These are phyloP conservation scores for Papilio gigon DNA, from an alignment of 2,888 invertebrate genomes.

Conservation along the genomic window DNA sequence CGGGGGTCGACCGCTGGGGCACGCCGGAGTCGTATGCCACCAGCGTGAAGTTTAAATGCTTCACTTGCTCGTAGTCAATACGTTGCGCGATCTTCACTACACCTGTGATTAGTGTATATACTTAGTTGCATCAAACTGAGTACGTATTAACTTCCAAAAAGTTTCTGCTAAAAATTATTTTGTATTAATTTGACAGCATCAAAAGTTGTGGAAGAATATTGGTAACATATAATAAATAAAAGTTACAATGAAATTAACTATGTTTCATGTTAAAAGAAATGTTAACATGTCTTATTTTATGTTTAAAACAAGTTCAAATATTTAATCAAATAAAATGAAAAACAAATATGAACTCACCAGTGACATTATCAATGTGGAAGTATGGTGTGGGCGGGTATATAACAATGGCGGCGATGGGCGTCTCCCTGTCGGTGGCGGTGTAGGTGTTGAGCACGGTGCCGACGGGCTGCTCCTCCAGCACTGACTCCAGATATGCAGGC, in stretches of 20 bases:
- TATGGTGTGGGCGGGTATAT: constrained; percentile 88
- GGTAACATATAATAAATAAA: no score
- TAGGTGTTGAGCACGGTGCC: constrained; percentile 90
- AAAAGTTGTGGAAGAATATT: no score
- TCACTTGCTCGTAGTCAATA: constrained; percentile 92
- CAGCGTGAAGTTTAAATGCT: constrained; percentile 89
- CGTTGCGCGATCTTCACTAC: constrained; percentile 88
- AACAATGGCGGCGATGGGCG: constrained; percentile 89
- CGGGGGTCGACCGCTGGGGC: constrained; percentile 90
- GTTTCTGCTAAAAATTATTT: no score
- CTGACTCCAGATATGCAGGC: constrained; percentile 69
- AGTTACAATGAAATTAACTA: no score
- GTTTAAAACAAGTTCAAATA: no score
- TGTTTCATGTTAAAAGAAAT: no score
- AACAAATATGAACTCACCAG: constrained; percentile 78
- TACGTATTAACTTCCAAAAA: no score
- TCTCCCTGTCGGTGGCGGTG: constrained; percentile 90
- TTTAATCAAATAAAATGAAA: not conserved
- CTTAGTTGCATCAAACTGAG: constrained; percentile 2
- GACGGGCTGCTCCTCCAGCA: constrained; percentile 91
- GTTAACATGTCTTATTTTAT: no score
- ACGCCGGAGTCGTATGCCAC: constrained; percentile 93
- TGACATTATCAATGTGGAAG: constrained; percentile 90
- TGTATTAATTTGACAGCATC: no score
- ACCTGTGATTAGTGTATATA: constrained; percentile 72